Conservation (phyloP, 2,888 invertebrate genomes). For the Archips xylosteana region DNA sequence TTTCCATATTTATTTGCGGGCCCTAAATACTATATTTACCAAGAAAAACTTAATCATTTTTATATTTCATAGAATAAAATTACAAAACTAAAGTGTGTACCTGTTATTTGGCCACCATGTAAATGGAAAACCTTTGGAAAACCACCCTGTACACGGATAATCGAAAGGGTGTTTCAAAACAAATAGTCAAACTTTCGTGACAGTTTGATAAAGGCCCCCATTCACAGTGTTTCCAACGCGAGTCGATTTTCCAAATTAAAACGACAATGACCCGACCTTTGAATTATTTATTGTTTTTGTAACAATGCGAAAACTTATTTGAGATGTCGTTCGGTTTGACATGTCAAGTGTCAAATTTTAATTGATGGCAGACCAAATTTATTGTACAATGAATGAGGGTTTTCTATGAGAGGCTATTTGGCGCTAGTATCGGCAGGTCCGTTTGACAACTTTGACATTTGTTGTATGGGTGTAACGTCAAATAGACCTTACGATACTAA, state of each 20-base stretch:
- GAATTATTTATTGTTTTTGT: slow-evolving; percentile 21
- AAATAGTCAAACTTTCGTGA: slow-evolving; percentile 32
- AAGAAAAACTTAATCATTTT: no score
- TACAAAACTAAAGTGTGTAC: no score
- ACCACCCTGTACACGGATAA: neutral
- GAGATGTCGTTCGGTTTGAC: slow-evolving; percentile 9
- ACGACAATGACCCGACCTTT: slow-evolving; percentile 15
- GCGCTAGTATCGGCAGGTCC: no score
- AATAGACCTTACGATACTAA: no score
- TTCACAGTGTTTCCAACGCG: slow-evolving; percentile 10
- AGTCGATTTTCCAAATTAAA: slow-evolving; percentile 14
- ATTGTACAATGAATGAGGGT: no score
- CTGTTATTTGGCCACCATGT: no score
- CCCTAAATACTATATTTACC: no score
- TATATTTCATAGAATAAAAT: no score
- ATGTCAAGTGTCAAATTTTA: neutral
- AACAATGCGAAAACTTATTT: neutral
- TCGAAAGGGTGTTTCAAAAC: slow-evolving; percentile 17
- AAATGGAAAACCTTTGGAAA: neutral
- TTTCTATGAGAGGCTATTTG: no score
- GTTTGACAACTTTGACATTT: no score
- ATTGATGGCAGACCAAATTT: neutral
- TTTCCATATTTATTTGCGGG: no score
- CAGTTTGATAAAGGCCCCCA: slow-evolving; percentile 19
- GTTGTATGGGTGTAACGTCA: no score